phyloP scores from a whole-genome alignment of 2,888 invertebrate genomes.

The Ormia ochracea region DNA sequence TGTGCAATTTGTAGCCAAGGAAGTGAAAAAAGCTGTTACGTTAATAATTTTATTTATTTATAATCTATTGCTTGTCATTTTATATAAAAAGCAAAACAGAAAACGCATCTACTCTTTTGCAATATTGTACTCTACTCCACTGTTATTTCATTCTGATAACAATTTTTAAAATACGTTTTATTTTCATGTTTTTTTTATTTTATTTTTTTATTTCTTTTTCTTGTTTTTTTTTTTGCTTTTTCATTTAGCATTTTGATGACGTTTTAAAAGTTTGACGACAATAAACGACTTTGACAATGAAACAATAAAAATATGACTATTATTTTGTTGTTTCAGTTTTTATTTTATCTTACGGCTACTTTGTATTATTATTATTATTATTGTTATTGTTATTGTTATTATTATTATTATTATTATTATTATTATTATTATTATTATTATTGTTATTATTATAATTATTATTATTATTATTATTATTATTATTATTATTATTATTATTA shows the following conservation, averaged over 20 bases:
- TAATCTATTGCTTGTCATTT: constrained; percentile 7
- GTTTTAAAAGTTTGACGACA: constrained; percentile 52
- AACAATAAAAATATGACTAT: constrained; percentile 45
- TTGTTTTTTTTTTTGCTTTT: constrained; percentile 34
- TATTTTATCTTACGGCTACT: not conserved
- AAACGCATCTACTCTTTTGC: not conserved
- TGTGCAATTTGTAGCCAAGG: not conserved
- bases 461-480: too few relatives aligned
- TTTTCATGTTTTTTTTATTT: too few relatives aligned
- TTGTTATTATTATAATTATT: too few relatives aligned
- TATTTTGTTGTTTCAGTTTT: constrained; percentile 17
- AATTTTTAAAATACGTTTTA: not conserved
- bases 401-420: too few relatives aligned
- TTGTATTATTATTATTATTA: not conserved
- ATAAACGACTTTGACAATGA: constrained; percentile 68
- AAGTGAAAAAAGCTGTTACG: not conserved
- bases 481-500: too few relatives aligned
- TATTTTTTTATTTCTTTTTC: too few relatives aligned
- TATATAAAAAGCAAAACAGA: not conserved
- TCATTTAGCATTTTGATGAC: constrained; percentile 62
- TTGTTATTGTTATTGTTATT: too few relatives aligned
- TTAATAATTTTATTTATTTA: not conserved
- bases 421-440: too few relatives aligned
- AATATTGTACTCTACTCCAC: not conserved
- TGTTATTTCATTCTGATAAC: constrained; percentile 36